Evolutionary conservation across 2,797 vertebrate genomes (phyloP).

Genomic region (Leptatherina wallacei): DNA sequence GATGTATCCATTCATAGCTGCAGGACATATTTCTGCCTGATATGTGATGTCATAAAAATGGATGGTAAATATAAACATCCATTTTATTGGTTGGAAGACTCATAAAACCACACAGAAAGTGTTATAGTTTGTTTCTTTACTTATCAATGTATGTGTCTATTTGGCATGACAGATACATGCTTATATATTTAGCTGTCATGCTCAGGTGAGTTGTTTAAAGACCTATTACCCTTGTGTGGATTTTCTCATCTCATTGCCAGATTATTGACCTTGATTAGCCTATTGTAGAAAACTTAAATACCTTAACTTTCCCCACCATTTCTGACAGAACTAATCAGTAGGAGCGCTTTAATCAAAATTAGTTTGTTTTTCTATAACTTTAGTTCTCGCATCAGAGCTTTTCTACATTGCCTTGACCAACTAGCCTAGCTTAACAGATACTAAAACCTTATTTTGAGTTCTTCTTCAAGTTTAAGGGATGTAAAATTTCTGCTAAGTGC

Average conservation of each 20-base stretch:
- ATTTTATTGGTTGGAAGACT: background rate
- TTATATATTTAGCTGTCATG: too few relatives aligned
- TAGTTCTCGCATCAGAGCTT: conserved; percentile 21
- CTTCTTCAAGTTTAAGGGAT: conserved; percentile 1
- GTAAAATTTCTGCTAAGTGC: conserved; percentile 28
- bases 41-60: background rate
- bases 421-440: conserved; percentile 6
- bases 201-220: background rate
- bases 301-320: conserved; percentile 19
- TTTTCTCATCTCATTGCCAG: conserved; percentile 25
- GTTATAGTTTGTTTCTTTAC: conserved; percentile 13
- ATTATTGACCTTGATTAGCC: conserved; percentile 34
- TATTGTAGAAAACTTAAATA: conserved; percentile 35
- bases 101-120: background rate
- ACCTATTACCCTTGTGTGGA: conserved; percentile 8
- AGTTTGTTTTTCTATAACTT: conserved; percentile 8
- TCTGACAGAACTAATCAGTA: conserved; percentile 29
- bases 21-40: too few relatives aligned
- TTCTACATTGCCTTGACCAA: background rate
- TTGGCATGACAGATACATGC: too few relatives aligned
- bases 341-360: conserved; percentile 14
- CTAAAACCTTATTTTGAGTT: conserved; percentile 1
- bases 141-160: background rate
- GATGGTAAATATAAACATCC: background rate
- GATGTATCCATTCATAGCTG: background rate